Base-by-base conservation (phyloP, 2,888 invertebrate genomes). In the Sepioteuthis lessoniana region DNA sequence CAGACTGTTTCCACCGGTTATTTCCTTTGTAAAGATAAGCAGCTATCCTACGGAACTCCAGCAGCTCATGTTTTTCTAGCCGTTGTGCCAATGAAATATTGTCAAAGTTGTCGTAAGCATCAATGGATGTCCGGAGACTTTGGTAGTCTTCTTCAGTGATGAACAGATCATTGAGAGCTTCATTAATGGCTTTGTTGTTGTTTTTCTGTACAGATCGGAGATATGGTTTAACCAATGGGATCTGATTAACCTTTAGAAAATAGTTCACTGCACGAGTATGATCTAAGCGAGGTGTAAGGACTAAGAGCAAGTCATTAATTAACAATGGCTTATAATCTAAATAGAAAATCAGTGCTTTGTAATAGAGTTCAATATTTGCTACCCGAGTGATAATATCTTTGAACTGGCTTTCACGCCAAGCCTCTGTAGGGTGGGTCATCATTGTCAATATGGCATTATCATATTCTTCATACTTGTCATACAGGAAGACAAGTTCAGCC, bases 91-190 rank as follows among this genome's bases (percentile, higher is more conserved):
- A 98, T 94, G 99, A 98, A 97, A 99, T 99, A 96, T 99, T 99
- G 98, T 99, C 99, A 97, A 99, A 99, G 98, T 99, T 99, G 97
- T 99, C 99, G 97, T 99, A 99, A 4, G 99, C 99, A 97, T 99
- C 99, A 97, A 99, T 99, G 94, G 99, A 99, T 95, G 99, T 99
- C 95, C 99, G 98, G 95, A 99, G 97, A 94, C 99, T 99, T 95
- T 97, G 97, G 95, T 97, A 97, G 97, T 99, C 99, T 97, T 99
- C 99, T 97, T 99, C 99, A 96, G 99, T 99, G 95, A 99, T 99
- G 46, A 99, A 98, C 95, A 99, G 97, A 42, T 98, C 98, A 97
- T 99, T 99, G 94, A 99, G 98, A 0, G 99, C 99, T 97, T 99
- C 99, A 97, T 99, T 99, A 95, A 99, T 99, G 0, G 99, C 99